phyloP scores from a whole-genome alignment of 1,140 invertebrate species.

The Mizuhopecten yessoensis region DNA sequence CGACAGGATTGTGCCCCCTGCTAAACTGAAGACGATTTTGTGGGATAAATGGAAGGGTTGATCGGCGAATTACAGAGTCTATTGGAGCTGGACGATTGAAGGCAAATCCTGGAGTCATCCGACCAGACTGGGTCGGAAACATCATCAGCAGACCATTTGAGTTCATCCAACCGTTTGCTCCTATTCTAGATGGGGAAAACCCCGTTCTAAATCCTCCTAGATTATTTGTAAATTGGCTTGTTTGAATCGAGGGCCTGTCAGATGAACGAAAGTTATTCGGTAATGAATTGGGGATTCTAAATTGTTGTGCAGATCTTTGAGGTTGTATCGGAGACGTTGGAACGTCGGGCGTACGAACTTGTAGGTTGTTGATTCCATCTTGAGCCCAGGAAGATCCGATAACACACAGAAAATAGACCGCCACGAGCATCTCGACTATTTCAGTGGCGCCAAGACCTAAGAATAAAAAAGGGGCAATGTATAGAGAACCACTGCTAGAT shows the following conservation, averaged over 20 bases:
- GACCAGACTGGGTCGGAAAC: neutral
- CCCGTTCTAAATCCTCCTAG: neutral
- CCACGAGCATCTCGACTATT: neutral
- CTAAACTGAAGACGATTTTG: neutral
- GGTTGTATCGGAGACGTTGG: neutral
- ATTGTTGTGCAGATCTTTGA: slow-evolving; percentile 8
- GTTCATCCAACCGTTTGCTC: neutral
- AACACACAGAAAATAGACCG: neutral
- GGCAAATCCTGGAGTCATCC: neutral
- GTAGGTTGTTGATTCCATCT: neutral
- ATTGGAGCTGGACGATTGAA: neutral
- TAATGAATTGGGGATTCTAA: neutral
- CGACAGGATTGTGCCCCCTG: neutral
- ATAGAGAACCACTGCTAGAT: no score
- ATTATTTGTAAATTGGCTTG: neutral
- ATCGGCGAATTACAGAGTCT: neutral
- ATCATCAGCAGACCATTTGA: slow-evolving; percentile 19
- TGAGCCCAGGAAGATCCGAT: neutral
- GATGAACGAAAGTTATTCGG: neutral
- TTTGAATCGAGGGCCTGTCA: neutral
- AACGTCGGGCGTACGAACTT: neutral
- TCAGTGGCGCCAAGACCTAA: neutral
- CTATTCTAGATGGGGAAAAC: neutral
- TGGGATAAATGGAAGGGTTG: neutral
- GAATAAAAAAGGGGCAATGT: neutral